Percentiles rank a stretch among this genome's conserved stretches.
These are phyloP conservation scores for Epinephelus fuscoguttatus DNA, from an alignment of 2,113 vertebrate species.

Conservation along the genomic window DNA sequence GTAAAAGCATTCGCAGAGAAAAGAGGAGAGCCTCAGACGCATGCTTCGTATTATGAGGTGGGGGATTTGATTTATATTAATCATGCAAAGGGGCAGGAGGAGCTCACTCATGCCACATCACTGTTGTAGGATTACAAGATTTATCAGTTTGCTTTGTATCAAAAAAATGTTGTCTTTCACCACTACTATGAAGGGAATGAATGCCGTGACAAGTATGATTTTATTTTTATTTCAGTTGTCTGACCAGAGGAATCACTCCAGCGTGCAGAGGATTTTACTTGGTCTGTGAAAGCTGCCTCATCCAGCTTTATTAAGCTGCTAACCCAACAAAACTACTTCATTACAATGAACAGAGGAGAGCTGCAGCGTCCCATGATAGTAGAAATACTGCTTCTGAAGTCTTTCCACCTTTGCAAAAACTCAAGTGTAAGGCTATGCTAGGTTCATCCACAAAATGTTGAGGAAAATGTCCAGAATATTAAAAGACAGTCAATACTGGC, in stretches of 20 bases:
- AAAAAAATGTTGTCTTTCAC: background rate
- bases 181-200: background rate
- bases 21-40: conserved; percentile 37
- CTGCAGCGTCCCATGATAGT: background rate
- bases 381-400: background rate
- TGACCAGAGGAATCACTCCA: background rate
- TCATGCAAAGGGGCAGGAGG: conserved; percentile 29
- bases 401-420: background rate
- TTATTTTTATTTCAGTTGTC: background rate
- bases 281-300: conserved; percentile 13
- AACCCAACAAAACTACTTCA: conserved; percentile 5
- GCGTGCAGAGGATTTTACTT: background rate
- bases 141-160: background rate
- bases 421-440: background rate
- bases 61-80: conserved; percentile 59
- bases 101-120: conserved; percentile 20
- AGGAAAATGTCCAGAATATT: background rate
- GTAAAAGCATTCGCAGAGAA: conserved; percentile 32
- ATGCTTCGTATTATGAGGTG: conserved; percentile 57
- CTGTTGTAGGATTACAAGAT: conserved; percentile 14
- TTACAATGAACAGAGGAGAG: background rate
- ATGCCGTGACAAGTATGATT: background rate
- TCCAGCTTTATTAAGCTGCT: background rate
- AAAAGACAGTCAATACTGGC: background rate
- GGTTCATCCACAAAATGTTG: background rate